Evolutionary conservation across 2,888 invertebrate species (phyloP), one percentile per base, ranked within the genome.

Genomic region (Eledone cirrhosa): DNA sequence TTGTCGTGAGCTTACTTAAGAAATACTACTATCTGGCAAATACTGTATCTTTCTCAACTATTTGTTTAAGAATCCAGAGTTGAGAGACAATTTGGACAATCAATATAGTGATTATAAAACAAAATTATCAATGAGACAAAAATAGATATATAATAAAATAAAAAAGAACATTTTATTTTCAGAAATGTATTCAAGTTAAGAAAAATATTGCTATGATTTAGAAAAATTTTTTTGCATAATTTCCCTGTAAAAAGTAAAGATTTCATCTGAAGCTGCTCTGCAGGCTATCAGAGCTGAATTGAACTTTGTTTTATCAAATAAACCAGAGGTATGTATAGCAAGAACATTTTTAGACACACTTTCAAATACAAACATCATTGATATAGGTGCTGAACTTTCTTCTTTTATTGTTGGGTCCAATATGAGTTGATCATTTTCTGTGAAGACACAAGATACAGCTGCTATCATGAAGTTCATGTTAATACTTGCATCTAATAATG

Each of bases 381-480:
- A 75, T 22, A 87, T 84, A 19, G 33, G 41, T 1, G 84, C 83
- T 5, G 77, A 91, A 86, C 89, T 90, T 88, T 92, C 85, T 88
- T 92, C 87, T 88, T 88, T 85, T 89, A 80, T 83, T 59, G 90
- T 91, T 4, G 95, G 95, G 90, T 95, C 95, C 24, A 95, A 85
- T 69, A 93, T 87, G 0, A 95, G 88, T 80, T 93, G 91, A 4
- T 93, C 93, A 14, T 93, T 89, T 16, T 92, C 67, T 67, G 86
- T 92, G 13, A 96, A 92, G 78, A 94, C 94, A 88, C 95, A 95
- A 78, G 93, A 93, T 0, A 96, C 94, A 0, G 95, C 95, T 11
- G 95, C 96, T 87, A 96, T 93, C 48, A 95, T 93, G 88, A 93
- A 95, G 83, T 94, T 94, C 94, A 97, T 94, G 22, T 95, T 93